Conservation (phyloP, 2,113 vertebrate genomes). For the Hylia prasina region DNA sequence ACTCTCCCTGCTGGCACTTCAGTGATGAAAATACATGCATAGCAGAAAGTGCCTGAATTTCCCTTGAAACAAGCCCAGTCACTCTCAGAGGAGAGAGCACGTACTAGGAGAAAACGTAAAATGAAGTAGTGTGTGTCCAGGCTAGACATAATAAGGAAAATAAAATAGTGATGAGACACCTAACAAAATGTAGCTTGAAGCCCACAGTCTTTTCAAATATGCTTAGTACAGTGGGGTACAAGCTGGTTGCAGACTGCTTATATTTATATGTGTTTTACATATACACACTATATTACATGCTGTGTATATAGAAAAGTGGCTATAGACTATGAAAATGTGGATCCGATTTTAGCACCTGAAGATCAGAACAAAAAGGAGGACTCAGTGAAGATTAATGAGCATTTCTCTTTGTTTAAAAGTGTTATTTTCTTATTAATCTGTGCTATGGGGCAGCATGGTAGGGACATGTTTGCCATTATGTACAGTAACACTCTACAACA, state of each 20-base stretch:
- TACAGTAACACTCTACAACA: neutral
- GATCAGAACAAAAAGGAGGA: neutral
- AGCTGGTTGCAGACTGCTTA: neutral
- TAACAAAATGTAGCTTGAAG: neutral
- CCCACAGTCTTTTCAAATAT: neutral
- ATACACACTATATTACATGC: neutral
- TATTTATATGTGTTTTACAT: neutral
- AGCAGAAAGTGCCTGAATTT: neutral
- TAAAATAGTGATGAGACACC: neutral
- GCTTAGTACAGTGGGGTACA: neutral
- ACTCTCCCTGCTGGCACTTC: neutral
- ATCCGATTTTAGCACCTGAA: neutral
- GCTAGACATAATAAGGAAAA: neutral
- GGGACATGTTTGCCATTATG: fast-evolving
- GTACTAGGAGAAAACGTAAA: neutral
- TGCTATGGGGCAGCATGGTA: neutral
- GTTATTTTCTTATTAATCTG: neutral
- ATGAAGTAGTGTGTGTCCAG: neutral
- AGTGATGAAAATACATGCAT: neutral
- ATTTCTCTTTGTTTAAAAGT: neutral
- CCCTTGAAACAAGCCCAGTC: neutral
- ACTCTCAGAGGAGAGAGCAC: neutral
- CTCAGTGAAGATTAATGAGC: neutral
- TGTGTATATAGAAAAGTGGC: neutral
- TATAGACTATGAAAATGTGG: neutral